Evolutionary conservation across 2,113 vertebrate species (phyloP).

Genomic region (Enhydra lutris): DNA sequence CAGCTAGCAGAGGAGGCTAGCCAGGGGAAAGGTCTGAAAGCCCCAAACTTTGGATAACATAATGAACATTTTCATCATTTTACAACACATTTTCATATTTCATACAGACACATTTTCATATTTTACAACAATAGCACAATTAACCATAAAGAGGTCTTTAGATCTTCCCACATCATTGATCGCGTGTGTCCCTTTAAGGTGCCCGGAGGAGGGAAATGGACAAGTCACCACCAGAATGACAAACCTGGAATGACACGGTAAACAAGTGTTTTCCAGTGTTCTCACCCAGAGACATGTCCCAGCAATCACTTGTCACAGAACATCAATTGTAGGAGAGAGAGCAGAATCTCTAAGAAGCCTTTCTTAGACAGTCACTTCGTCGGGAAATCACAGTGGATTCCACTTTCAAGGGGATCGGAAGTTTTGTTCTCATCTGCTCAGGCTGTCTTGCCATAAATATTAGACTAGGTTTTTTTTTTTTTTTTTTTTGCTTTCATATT

Average conservation of each 20-base stretch:
- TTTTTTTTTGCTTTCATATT: conserved; percentile 21
- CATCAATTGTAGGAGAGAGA: not conserved
- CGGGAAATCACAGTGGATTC: not conserved
- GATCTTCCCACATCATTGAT: not conserved
- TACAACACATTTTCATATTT: not conserved
- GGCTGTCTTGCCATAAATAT: conserved; percentile 53
- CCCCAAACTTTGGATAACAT: not conserved
- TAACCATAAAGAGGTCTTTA: not conserved
- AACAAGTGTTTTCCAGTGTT: conserved; percentile 7
- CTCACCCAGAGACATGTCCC: conserved; percentile 24
- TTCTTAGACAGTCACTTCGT: conserved; percentile 40
- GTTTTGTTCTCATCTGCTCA: conserved; percentile 44
- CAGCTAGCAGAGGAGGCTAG: not conserved
- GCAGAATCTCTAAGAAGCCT: not conserved
- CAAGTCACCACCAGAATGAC: not conserved
- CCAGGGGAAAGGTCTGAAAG: not conserved
- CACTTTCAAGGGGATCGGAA: conserved; percentile 22
- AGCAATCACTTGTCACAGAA: conserved; percentile 17
- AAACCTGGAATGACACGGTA: conserved; percentile 1
- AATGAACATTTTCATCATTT: not conserved
- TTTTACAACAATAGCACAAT: not conserved
- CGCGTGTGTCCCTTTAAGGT: not conserved
- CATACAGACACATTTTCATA: not conserved
- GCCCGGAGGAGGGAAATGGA: not conserved
- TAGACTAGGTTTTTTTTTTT: not conserved